Evolutionary conservation across 2,113 vertebrate genomes (phyloP), one percentile per base, ranked within the genome.

Genomic region (Pelobates fuscus): DNA sequence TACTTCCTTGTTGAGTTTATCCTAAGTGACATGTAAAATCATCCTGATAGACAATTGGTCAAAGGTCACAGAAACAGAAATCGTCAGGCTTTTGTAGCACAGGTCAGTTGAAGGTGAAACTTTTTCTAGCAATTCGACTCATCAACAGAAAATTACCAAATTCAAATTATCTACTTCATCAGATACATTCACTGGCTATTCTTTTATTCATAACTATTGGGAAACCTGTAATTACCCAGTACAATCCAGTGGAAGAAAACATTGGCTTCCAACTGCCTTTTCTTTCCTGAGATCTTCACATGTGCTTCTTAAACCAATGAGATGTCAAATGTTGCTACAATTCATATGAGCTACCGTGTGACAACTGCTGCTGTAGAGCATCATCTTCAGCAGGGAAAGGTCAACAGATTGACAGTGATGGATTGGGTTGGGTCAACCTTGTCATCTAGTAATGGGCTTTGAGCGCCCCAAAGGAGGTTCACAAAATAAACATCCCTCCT

Each of bases 31-130:
- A 77, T 52, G 55, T 37, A 12, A 68, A 68, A 61, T 65, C 57
- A 77, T 77, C 66, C 46, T 68, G 26, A 76, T 25, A 52, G 73
- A 77, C 57, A 68, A 1, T 7, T n/a, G 55, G 73, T 68, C 64
- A 77, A 44, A 27, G 65, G 73, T 61, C 64, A 52, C 11, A 3
- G 37, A 41, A 66, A 61, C 37, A 67, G 52, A 30, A 68, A 26
- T 61, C 57, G 37, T n/a, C 55, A 63, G 41, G 27, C 29, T 77
- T 49, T 77, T 77, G 41, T 11, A 52, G 15, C 25, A 23, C 14
- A 68, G 41, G 41, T 77, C 55, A 52, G 8, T 24, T 30, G 18
- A 44, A 43, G 54, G 26, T 66, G 12, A 59, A 65, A 58, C 37
- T 49, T 23, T 49, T 49, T 68, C 15, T 15, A 29, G 23, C 15